Conservation (phyloP, 2,113 vertebrate genomes). For the Grallaria varia region DNA sequence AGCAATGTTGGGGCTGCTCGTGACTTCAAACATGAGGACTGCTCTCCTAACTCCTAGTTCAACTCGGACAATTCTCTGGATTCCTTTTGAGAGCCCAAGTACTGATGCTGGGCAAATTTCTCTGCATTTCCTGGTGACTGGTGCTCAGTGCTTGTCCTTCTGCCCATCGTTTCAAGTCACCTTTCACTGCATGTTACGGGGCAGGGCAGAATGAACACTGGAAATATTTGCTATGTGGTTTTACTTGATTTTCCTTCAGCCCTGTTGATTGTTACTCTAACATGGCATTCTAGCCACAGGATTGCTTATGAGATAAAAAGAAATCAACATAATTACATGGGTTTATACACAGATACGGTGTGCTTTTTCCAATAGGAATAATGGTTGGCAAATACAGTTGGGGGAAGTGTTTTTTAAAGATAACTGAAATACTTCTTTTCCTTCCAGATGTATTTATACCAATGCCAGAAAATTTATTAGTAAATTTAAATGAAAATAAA, state of each 20-base stretch:
- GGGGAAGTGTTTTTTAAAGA: background rate
- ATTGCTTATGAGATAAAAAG: background rate
- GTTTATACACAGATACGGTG: background rate
- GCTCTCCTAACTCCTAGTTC: background rate
- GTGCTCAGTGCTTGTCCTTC: background rate
- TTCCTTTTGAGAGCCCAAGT: background rate
- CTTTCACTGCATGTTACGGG: background rate
- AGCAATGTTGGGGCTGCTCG: background rate
- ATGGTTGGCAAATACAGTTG: background rate
- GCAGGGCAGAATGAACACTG: background rate
- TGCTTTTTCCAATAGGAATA: background rate
- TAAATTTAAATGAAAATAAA: conserved; percentile 97
- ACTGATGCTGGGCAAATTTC: background rate
- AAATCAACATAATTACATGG: background rate
- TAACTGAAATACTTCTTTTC: background rate
- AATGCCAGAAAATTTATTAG: conserved; percentile 94
- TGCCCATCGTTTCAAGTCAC: background rate
- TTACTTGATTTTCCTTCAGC: background rate
- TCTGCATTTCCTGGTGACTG: background rate
- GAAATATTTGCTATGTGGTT: background rate
- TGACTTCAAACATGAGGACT: background rate
- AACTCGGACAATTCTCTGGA: background rate
- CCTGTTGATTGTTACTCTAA: background rate
- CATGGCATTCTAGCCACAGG: background rate
- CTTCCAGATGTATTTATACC: conserved; percentile 96